phyloP scores from a whole-genome alignment of 1,140 invertebrate genomes.

The Drosophila pseudoananassae region DNA sequence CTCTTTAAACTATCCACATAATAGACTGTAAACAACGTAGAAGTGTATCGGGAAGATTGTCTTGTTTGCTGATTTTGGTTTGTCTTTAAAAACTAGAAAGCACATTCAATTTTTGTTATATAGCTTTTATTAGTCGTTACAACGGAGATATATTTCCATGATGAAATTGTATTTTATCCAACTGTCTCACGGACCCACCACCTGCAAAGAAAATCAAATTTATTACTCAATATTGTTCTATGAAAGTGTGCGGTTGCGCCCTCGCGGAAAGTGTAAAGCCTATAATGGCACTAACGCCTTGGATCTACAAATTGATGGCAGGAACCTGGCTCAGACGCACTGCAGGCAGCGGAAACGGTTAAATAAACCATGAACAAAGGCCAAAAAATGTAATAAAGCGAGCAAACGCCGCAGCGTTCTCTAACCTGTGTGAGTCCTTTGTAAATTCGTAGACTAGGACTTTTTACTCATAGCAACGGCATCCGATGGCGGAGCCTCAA shows the following conservation, averaged over 20 bases:
- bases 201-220: slow-evolving; percentile 34
- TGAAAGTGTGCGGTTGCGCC: background rate
- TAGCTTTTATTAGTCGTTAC: slow-evolving; percentile 7
- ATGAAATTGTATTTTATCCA: slow-evolving; percentile 19
- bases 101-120: background rate
- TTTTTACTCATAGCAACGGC: slow-evolving; percentile 49
- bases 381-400: slow-evolving; percentile 70
- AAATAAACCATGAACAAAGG: slow-evolving; percentile 68
- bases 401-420: slow-evolving; percentile 29
- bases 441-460: background rate
- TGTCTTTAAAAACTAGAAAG: too few relatives aligned
- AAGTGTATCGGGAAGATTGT: too few relatives aligned
- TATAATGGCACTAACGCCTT: slow-evolving; percentile 6
- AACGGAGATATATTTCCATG: slow-evolving; percentile 7
- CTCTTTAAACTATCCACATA: too few relatives aligned
- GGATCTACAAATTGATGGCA: slow-evolving; percentile 27
- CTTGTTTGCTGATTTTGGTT: too few relatives aligned
- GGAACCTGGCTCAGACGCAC: slow-evolving; percentile 20
- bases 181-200: slow-evolving; percentile 1
- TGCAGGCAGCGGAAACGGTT: slow-evolving; percentile 46
- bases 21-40: too few relatives aligned
- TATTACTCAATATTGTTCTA: slow-evolving; percentile 11
- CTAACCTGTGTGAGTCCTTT: background rate
- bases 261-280: slow-evolving; percentile 6
- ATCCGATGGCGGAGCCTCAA: slow-evolving; percentile 29